Evolutionary conservation across 2,113 vertebrate genomes (phyloP).

Genomic region (Notechis scutatus): DNA sequence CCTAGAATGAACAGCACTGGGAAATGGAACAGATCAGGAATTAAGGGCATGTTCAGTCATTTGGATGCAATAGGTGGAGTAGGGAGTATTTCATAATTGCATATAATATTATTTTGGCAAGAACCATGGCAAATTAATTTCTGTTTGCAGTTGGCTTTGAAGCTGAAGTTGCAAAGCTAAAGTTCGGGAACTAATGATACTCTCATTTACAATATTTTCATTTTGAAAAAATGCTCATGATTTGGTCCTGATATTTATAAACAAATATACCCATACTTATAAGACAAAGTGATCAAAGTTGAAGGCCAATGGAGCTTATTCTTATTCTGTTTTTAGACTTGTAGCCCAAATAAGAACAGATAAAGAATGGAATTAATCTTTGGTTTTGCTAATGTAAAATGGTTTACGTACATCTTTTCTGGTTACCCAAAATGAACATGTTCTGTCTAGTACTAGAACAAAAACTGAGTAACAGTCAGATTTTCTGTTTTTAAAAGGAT

Average conservation of each 20-base stretch:
- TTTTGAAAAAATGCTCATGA: slow-evolving; percentile 10
- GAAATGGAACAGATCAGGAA: slow-evolving; percentile 45
- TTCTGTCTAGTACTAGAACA: not conserved
- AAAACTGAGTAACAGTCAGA: not conserved
- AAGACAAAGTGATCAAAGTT: not conserved
- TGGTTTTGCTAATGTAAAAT: not conserved
- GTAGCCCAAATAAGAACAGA: not conserved
- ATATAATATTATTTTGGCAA: slow-evolving; percentile 48
- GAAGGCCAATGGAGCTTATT: not conserved
- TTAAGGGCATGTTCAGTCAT: slow-evolving; percentile 63
- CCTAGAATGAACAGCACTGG: slow-evolving; percentile 56
- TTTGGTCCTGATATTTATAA: not conserved
- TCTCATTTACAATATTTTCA: slow-evolving; percentile 33
- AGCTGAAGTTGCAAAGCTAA: slow-evolving; percentile 36
- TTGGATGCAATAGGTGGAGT: slow-evolving; percentile 60
- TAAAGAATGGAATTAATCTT: not conserved
- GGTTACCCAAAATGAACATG: not conserved
- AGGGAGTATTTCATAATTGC: slow-evolving; percentile 62
- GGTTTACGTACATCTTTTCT: not conserved
- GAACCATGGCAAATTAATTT: slow-evolving; percentile 63
- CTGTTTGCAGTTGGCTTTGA: slow-evolving; percentile 61
- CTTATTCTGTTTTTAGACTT: not conserved
- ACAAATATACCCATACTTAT: not conserved
- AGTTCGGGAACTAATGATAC: slow-evolving; percentile 31
- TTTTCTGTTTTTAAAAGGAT: not conserved